Evolutionary conservation across 2,113 vertebrate genomes (phyloP).

Genomic region (Ia io): DNA sequence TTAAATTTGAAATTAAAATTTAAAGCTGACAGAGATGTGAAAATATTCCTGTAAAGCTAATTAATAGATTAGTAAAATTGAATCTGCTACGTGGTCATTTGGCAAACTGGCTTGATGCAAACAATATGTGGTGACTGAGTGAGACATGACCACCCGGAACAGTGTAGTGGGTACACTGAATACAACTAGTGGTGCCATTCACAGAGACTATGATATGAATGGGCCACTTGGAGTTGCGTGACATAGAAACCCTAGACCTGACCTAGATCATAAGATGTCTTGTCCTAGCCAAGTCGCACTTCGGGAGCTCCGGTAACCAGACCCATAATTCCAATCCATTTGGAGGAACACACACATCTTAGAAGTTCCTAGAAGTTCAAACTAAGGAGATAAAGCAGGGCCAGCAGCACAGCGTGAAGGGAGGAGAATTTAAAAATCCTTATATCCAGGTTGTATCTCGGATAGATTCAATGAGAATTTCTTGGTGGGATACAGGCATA

Average conservation of each 20-base stretch:
- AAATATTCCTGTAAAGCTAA: background rate
- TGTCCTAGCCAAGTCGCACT: background rate
- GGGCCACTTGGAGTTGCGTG: background rate
- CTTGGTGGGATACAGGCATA: background rate
- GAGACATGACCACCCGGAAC: background rate
- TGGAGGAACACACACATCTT: background rate
- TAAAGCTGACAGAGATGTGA: background rate
- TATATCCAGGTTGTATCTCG: background rate
- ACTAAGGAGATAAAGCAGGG: background rate
- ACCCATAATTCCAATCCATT: background rate
- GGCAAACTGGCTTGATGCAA: background rate
- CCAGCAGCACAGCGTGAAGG: background rate
- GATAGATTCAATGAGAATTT: background rate
- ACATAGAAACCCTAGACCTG: background rate
- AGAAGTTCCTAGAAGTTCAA: background rate
- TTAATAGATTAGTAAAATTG: background rate
- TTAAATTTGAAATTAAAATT: constrained; percentile 26
- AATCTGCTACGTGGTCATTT: background rate
- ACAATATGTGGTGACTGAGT: background rate
- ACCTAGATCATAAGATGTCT: background rate
- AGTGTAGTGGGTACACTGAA: background rate
- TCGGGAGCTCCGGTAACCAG: background rate
- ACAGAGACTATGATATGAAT: background rate
- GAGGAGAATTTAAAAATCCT: background rate
- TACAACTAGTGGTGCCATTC: background rate